These are phyloP conservation scores for Cerceris rybyensis DNA, from an alignment of 2,888 invertebrate genomes.

Conservation along the genomic window DNA sequence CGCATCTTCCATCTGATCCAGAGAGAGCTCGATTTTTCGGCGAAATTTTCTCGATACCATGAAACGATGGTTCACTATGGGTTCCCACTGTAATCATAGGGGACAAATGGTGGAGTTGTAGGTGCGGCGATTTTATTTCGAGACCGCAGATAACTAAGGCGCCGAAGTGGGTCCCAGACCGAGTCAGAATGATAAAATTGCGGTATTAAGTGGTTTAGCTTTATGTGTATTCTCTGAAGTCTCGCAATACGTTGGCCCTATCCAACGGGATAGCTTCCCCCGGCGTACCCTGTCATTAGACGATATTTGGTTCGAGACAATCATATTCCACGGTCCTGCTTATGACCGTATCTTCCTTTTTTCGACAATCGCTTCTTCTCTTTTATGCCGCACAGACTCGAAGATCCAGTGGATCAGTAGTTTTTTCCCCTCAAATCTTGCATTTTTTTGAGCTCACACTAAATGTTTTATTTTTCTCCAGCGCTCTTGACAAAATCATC, in stretches of 20 bases:
- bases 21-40: slow-evolving; percentile 31
- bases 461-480: slow-evolving; percentile 78
- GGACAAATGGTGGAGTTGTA: slow-evolving; percentile 57
- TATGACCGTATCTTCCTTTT: too few species aligned
- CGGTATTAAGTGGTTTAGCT: slow-evolving; percentile 81
- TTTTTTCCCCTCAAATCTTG: neutral
- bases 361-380: slow-evolving; percentile 69
- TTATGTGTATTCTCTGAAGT: slow-evolving; percentile 82
- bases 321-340: slow-evolving; percentile 73
- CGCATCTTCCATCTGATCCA: neutral
- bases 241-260: slow-evolving; percentile 69
- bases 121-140: slow-evolving; percentile 81
- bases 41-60: slow-evolving; percentile 32
- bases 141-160: slow-evolving; percentile 77
- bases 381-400: slow-evolving; percentile 58
- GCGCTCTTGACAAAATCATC: slow-evolving; percentile 98
- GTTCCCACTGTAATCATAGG: slow-evolving; percentile 56
- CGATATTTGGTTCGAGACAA: slow-evolving; percentile 78
- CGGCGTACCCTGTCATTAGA: slow-evolving; percentile 80
- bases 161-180: slow-evolving; percentile 56
- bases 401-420: slow-evolving; percentile 85
- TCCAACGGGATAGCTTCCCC: slow-evolving; percentile 66
- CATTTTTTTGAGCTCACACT: too few species aligned
- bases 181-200: slow-evolving; percentile 81
- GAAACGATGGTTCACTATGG: slow-evolving; percentile 32